Percentiles rank a stretch among this genome's conserved stretches.
These are phyloP conservation scores for Pycnonotus jocosus DNA, from an alignment of 2,113 vertebrate genomes.

Conservation along the genomic window DNA sequence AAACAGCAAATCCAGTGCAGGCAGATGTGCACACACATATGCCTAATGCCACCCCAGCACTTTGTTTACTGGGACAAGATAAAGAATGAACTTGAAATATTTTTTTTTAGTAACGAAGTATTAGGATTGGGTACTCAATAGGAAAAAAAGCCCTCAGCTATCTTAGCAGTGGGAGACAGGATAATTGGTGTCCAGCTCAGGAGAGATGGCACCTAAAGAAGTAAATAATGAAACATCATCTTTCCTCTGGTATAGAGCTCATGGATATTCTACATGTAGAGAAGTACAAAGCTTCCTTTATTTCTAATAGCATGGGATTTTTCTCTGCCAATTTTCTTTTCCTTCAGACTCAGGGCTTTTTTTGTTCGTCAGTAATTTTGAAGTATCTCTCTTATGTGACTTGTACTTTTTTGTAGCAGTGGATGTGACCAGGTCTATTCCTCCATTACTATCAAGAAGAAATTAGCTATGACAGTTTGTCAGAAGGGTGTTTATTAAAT, in stretches of 20 bases:
- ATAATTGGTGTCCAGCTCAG: background rate
- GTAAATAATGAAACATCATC: background rate
- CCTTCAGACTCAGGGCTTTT: background rate
- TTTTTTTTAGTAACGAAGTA: background rate
- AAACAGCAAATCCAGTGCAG: background rate
- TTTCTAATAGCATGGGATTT: background rate
- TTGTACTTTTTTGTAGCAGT: background rate
- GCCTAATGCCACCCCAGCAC: fast-evolving
- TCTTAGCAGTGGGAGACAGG: background rate
- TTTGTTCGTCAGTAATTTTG: background rate
- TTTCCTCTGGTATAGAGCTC: background rate
- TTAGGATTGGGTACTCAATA: background rate
- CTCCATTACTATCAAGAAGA: background rate
- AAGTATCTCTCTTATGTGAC: background rate
- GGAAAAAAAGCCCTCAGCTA: background rate
- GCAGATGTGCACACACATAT: background rate
- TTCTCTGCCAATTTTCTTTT: background rate
- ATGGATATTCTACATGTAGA: background rate
- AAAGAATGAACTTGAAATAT: background rate
- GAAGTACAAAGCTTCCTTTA: background rate
- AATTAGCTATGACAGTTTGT: background rate
- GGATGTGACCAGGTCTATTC: background rate
- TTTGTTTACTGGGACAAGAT: background rate
- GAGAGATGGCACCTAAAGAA: background rate
- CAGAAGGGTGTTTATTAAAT: background rate